Conservation (phyloP, 2,797 vertebrate genomes). For the Cheirogaleus major region DNA sequence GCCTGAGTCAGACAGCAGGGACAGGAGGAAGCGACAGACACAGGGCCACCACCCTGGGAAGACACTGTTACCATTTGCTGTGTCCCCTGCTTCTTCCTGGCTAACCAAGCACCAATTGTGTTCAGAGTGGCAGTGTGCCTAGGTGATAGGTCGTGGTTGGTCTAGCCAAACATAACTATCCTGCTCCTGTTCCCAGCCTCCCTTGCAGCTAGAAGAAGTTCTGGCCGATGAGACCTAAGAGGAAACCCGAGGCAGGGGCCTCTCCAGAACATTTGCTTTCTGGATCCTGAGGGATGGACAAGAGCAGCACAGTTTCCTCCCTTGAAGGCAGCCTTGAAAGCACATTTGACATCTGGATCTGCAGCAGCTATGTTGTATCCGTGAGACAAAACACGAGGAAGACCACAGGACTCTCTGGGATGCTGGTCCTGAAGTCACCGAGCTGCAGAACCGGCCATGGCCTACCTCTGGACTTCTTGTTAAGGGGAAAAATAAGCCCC, state of each 20-base stretch:
- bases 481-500: background rate
- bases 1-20: background rate
- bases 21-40: background rate
- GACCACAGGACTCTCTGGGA: background rate
- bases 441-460: background rate
- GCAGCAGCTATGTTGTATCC: background rate
- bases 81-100: background rate
- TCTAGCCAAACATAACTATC: background rate
- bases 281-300: background rate
- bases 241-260: background rate
- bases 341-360: background rate
- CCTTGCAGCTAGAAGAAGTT: background rate
- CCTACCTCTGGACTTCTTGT: background rate
- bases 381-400: background rate
- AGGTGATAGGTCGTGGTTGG: background rate
- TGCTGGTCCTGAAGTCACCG: background rate
- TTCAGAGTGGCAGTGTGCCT: background rate
- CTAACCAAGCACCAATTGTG: background rate
- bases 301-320: background rate
- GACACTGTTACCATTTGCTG: background rate
- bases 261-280: background rate
- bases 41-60: background rate
- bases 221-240: background rate
- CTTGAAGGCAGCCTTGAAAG: background rate
- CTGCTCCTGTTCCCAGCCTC: background rate